These are phyloP conservation scores for Coryphaenoides rupestris DNA, from an alignment of 2,113 vertebrate species.

Conservation along the genomic window DNA sequence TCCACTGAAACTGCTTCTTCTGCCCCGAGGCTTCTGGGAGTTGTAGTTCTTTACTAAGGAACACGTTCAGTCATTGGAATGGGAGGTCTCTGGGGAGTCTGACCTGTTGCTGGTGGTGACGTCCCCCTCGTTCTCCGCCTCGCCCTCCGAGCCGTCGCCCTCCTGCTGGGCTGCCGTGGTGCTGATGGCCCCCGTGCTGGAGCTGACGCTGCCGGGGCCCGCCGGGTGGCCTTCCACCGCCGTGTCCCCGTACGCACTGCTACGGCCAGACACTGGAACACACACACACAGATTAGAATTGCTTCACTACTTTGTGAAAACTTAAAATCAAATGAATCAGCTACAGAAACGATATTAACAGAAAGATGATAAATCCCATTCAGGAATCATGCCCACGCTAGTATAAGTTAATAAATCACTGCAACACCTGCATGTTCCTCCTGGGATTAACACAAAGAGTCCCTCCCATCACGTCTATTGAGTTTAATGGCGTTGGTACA, in stretches of 20 bases:
- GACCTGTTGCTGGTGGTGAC: constrained; percentile 94
- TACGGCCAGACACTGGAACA: constrained; percentile 88
- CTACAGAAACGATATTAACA: not conserved
- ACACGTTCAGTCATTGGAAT: not conserved
- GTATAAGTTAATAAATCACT: too few species aligned
- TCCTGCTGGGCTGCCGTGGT: constrained; percentile 95
- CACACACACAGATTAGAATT: constrained; percentile 7
- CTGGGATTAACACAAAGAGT: too few species aligned
- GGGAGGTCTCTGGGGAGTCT: constrained; percentile 18
- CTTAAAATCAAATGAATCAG: not conserved
- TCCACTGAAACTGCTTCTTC: too few species aligned
- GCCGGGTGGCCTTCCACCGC: constrained; percentile 88
- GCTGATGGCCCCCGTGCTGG: constrained; percentile 96
- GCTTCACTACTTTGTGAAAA: not conserved
- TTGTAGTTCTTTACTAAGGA: too few species aligned
- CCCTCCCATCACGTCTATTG: too few species aligned
- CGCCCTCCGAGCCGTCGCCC: constrained; percentile 91
- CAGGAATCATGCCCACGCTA: too few species aligned
- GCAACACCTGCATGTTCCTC: too few species aligned
- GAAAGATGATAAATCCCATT: not conserved
- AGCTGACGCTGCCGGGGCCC: constrained; percentile 94
- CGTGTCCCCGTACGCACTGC: constrained; percentile 94
- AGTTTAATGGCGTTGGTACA: not conserved
- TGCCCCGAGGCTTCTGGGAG: too few species aligned
- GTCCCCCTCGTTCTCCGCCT: constrained; percentile 90